Evolutionary conservation across 2,797 vertebrate genomes (phyloP), one percentile per base, ranked within the genome.

Genomic region (Eulemur mongoz): DNA sequence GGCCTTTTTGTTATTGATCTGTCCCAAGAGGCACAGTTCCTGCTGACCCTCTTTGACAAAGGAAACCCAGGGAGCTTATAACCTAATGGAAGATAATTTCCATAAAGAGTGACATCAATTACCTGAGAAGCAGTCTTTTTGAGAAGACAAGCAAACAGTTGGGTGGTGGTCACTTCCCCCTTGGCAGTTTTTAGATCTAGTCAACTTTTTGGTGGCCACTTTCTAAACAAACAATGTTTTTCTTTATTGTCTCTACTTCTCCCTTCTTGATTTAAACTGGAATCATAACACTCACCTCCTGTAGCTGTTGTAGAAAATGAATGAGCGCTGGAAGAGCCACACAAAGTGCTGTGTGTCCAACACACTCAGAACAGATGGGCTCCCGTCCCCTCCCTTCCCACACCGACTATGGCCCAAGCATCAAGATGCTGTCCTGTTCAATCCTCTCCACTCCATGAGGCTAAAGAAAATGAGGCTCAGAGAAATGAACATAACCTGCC

Each of bases 371-470:
- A 13, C 6, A 15, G 23, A 45, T 30, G 12, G 22, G 40, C 11
- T 57, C 20, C 17, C 23, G 7, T 38, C 38, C 65, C 35, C n/a
- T 72, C 7, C 27, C 14, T 52, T 23, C 32, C 18, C 48, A 57
- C 0, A 23, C 45, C 4, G 32, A 3, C 4, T n/a, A 30, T 18
- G 5, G 48, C 7, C 20, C 43, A 40, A 52, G 20, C 27, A 20
- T 5, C 38, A 67, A 17, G 13, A 20, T 0, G 1, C n/a, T 32
- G 3, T 18, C 32, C 1, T 12, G 6, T 5, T 80, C 15, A 13
- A 5, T 45, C 32, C 13, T 59, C 54, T 57, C 20, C 9, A 48
- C 9, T 52, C 69, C 23, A 0, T 10, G 4, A 35, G 32, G 6
- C 65, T 57, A 78, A 88, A 78, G 10, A 61, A 95, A 73, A 73